Base-by-base conservation (phyloP, 1,140 invertebrate genomes). In the Colletes latitarsis region DNA sequence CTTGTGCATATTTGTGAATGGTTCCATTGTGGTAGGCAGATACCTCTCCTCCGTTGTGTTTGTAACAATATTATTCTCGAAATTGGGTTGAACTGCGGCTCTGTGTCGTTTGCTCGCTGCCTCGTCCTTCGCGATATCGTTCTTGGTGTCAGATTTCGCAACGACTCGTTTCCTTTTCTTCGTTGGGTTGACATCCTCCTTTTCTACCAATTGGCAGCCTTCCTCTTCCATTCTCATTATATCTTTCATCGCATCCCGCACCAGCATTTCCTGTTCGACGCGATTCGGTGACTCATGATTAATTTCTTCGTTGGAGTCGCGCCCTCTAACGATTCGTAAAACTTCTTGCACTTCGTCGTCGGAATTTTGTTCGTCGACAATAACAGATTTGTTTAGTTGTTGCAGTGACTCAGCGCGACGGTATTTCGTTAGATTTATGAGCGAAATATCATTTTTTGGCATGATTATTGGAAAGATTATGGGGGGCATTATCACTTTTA, bases 201-300 rank as follows among this genome's bases (percentile, higher is more conserved):
- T 62, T 0, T 77, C 70, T 8, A 60, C 0, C 17, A 75, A 49
- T 10, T 67, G 41, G 19, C 46, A 72, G 0, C 58, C 55, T 5
- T 57, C 21, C 1, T 43, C 58, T 2, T 85, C 70, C 19, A 77
- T 71, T 17, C 39, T n/a, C 1, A 55, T 46, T 46, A 79, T 77
- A n/a, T 86, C 64, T 30, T 10, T 76, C n/a, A 75, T 57, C 0
- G 75, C 76, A 2, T 77, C 77, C 30, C 41, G 69, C 6, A 85
- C 12, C 4, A 87, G 17, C 6, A 87, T 62, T 30, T 89, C 81
- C 30, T 81, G 83, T 63, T 87, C 85, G 0, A 21, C 41, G 3
- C 85, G 80, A 79, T 83, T 88, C 6, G 87, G 83, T 0, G 87
- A 87, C n/a, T 89, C 87, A 1, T 88, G 85, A 66, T 88, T 88